Evolutionary conservation across 2,113 vertebrate genomes (phyloP).

Genomic region (Rhagologus leucostigma): DNA sequence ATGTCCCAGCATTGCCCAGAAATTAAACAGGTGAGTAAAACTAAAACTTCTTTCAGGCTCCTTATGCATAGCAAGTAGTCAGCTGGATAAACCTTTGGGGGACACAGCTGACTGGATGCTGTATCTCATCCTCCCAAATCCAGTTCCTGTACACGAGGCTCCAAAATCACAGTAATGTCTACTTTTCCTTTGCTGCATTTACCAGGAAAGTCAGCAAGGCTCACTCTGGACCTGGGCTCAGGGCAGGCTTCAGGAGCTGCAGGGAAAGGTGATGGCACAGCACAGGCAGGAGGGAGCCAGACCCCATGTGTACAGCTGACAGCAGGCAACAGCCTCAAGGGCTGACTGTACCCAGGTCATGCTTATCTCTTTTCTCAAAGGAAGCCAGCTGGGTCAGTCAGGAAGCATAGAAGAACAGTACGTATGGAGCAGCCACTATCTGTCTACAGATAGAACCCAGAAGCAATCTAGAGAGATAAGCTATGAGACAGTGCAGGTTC

Average conservation of each 20-base stretch:
- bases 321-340: background rate
- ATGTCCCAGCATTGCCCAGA: background rate
- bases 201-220: background rate
- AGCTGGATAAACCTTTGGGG: background rate
- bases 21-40: background rate
- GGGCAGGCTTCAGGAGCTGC: background rate
- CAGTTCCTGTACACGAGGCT: background rate
- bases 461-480: background rate
- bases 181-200: background rate
- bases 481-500: background rate
- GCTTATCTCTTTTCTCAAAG: background rate
- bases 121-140: background rate
- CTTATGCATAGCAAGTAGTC: background rate
- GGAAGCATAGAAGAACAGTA: background rate
- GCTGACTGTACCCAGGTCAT: background rate
- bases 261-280: background rate
- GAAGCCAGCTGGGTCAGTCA: background rate
- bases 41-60: background rate
- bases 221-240: background rate
- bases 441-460: background rate
- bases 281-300: background rate
- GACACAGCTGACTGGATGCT: background rate
- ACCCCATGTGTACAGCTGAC: background rate
- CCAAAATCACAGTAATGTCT: background rate
- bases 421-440: background rate